Base-by-base conservation (phyloP, 2,888 invertebrate genomes). In the Auanema freiburgensis region DNA sequence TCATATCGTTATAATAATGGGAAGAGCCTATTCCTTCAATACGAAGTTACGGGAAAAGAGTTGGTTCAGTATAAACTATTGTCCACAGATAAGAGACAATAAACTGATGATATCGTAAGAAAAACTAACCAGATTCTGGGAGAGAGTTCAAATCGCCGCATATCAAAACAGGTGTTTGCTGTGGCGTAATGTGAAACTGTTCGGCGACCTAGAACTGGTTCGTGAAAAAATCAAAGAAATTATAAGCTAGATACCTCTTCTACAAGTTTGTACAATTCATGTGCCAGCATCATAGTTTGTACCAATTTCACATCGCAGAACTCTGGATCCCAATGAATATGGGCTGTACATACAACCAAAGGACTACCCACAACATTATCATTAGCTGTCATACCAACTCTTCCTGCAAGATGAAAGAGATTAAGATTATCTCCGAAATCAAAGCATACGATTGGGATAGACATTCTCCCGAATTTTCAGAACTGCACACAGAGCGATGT, bases 281-380 rank as follows among this genome's bases (percentile, higher is more conserved):
- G 91, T 87, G 93, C 91, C 76, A 98, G 87, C 95, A 98, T 96
- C 92, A 97, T 95, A 42, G 95, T 94, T 87, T 98, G 98, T 74
- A 99, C 95, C 53, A 99, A 89, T 86, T 98, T 98, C 54, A 98
- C 98, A 87, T 98, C 98, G 85, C 96, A 95, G 87, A 91, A 97
- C 87, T 98, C 96, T 0, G 98, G 98, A 88, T 99, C 97, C 98
- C 98, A 99, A 86, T 98, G 97, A 80, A 98, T 93, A 87, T 98
- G 98, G 42, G 97, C 96, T 40, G 96, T 98, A 86, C 96, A 95
- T 57, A 98, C 94, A 66, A 97, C 87, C 67, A 98, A 88, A 21
- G 92, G 92, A 89, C 89, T 75, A 90, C 88, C 86, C 89, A 90
- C 69, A 89, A 89, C 74, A 90, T 84, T 93, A 59, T 80, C 80